Base-by-base conservation (phyloP, 1,140 invertebrate species). In the Notospermus geniculatus region DNA sequence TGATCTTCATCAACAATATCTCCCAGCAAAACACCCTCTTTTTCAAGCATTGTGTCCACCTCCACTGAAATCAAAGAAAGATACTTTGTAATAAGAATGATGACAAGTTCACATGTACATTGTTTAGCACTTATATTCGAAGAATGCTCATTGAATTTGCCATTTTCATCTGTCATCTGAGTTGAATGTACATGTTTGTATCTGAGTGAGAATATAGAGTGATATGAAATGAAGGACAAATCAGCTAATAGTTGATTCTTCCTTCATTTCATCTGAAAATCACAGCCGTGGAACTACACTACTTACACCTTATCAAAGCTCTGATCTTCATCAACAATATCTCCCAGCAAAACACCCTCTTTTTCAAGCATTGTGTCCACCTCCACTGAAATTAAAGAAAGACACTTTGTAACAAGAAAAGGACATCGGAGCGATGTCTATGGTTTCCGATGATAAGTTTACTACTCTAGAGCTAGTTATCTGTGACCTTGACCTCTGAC, bases 351-450 rank as follows among this genome's bases (percentile, higher is more conserved):
- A 5, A 71, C 60, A 9, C 67, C 65, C 60, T 77, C 75, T 54
- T 75, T 73, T 32, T 71, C 68, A 19, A 79, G 46, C 74, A 79
- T 79, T 59, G 70, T 63, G 23, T 73, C 71, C 17, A 79, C 77
- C 68, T 78, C 76, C 60, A 68, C 74, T 78, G 60, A 45, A 63
- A 65, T n/a, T n/a, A n/a, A n/a, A n/a, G n/a, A n/a, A n/a, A n/a
- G n/a, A n/a, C n/a, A n/a, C n/a, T n/a, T n/a, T n/a, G n/a, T n/a
- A n/a, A n/a, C n/a, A n/a, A n/a, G n/a, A n/a, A n/a, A n/a, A n/a
- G n/a, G n/a, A n/a, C n/a, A n/a, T n/a, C n/a, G n/a, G n/a, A n/a
- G n/a, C n/a, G n/a, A n/a, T n/a, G n/a, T n/a, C n/a, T n/a, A n/a
- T n/a, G n/a, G n/a, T n/a, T n/a, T n/a, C n/a, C n/a, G n/a, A n/a